Base-by-base conservation (phyloP, 2,888 invertebrate genomes). In the Ormyrus thymus region DNA sequence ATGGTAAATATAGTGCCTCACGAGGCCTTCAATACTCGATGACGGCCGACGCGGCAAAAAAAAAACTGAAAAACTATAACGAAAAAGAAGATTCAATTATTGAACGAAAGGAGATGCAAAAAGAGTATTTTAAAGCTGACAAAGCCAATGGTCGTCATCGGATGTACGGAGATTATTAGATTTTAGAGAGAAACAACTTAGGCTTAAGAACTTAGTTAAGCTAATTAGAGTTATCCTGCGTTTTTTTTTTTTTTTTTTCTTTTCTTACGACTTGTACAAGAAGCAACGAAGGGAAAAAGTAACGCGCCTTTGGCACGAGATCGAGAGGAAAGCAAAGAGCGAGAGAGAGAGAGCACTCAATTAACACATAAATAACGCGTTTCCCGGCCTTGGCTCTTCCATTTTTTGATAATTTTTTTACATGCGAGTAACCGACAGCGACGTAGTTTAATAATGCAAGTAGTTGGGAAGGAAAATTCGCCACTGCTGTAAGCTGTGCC, bases 21-120 rank as follows among this genome's bases (percentile, higher is more conserved):
- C 89, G 88, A 89, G 89, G 89, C 88, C 89, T 90, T 88, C 81
- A 88, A 87, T 86, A 83, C 82, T 84, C 87, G 88, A 82, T 85
- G 87, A 83, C 85, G 86, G 84, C 83, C 81, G 45, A 59, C n/a
- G 53, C 48, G 50, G 29, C 45, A 65, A 58, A 51, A 72, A 58
- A 65, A 59, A 69, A 65, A 6, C 7, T n/a, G n/a, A 8, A 59
- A 76, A 55, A 43, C 45, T 13, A 56, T 29, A 46, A 45, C 50
- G 13, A 55, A 66, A 71, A 10, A 13, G 3, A 43, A 50, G 29
- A 74, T 7, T 69, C 10, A 45, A 68, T 13, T n/a, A 61, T 29
- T 56, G 64, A 64, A 64, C 46, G 58, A 76, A 45, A 8, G 56
- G 48, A 48, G 45, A 29, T 29, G 29, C 29, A 50, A 65, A 50